Evolutionary conservation across 2,888 invertebrate genomes (phyloP), one percentile per base, ranked within the genome.

Genomic region (Scelioninae gen. 2): DNA sequence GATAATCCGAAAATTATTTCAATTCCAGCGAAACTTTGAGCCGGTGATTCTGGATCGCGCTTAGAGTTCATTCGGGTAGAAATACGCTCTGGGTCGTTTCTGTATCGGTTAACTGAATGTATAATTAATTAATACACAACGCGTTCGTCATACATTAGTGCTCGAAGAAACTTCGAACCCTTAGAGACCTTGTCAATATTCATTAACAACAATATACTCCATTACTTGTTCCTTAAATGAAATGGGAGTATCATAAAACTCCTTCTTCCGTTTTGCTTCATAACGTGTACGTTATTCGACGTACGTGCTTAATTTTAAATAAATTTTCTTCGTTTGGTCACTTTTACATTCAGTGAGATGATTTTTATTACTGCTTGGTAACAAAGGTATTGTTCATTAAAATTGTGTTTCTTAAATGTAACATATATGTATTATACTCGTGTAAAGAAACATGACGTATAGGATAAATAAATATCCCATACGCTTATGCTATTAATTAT

Each of bases 61-160:
- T 22, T 10, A 9, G 45, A 64, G 52, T 73, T 69, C 50, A 28
- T 55, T 73, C 61, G 52, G 52, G 43, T 43, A 57, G 58, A 68
- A 68, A 53, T 48, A 53, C 64, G 60, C 53, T 53, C 48, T 58
- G 73, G 64, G 31, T 64, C 68, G 53, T 69, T 69, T 60, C 48
- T 55, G 65, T 74, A 70, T 74, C 67, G 74, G 70, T 74, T 74
- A 65, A 43, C 69, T 70, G 65, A 74, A 74, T 70, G 73, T 60
- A 73, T 73, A 73, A 73, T 73, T 69, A 73, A 73, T 73, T 64
- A 73, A 73, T 73, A 69, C 61, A 67, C 73, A 73, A 73, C 73
- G 61, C 68, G 63, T 60, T 64, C 68, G 63, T 68, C 73, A 57
- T 68, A 64, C 73, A 73, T 69, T 58, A 61, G 68, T 43, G 55